A percentile compares a stretch with the other conserved stretches of the same genome.
Conservation (phyloP, 2,888 invertebrate species). For the Phortica magna region DNA sequence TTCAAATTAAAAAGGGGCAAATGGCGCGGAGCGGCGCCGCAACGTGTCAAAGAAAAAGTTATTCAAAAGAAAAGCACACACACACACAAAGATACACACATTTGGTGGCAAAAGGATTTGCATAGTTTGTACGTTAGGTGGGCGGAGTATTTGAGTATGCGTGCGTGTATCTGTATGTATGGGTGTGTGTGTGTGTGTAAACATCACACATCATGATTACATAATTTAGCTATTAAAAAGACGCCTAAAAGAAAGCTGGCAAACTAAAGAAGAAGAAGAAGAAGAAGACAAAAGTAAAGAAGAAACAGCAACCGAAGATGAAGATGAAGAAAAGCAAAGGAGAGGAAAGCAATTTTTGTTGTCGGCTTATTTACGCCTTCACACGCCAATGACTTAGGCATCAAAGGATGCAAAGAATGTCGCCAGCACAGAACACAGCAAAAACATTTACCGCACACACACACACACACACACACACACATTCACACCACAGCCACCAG, state of each 20-base stretch:
- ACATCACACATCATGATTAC: slow-evolving; percentile 71
- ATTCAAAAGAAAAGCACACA: slow-evolving; percentile 55
- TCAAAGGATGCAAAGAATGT: slow-evolving; percentile 28
- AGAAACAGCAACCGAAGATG: background rate
- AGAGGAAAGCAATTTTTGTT: slow-evolving; percentile 17
- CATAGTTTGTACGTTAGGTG: no score
- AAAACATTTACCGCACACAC: slow-evolving; percentile 40
- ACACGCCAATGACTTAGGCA: slow-evolving; percentile 57
- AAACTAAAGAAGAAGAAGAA: slow-evolving; percentile 29
- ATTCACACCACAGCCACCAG: no score
- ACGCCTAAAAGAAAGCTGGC: slow-evolving; percentile 37
- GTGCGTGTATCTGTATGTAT: slow-evolving; percentile 38
- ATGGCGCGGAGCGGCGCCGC: slow-evolving; percentile 41
- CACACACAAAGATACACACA: background rate
- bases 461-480: background rate
- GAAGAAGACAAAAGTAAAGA: slow-evolving; percentile 4
- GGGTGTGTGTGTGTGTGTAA: slow-evolving; percentile 48
- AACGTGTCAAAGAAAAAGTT: slow-evolving; percentile 56
- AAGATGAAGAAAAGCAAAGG: background rate
- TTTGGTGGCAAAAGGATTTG: slow-evolving; percentile 52
- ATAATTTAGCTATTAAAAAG: slow-evolving; percentile 72
- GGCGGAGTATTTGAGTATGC: background rate
- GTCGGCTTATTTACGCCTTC: slow-evolving; percentile 70
- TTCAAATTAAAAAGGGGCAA: slow-evolving; percentile 68
- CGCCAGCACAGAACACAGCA: background rate